Conservation (phyloP, 2,797 vertebrate species). For the Sphenopsis melanotis region DNA sequence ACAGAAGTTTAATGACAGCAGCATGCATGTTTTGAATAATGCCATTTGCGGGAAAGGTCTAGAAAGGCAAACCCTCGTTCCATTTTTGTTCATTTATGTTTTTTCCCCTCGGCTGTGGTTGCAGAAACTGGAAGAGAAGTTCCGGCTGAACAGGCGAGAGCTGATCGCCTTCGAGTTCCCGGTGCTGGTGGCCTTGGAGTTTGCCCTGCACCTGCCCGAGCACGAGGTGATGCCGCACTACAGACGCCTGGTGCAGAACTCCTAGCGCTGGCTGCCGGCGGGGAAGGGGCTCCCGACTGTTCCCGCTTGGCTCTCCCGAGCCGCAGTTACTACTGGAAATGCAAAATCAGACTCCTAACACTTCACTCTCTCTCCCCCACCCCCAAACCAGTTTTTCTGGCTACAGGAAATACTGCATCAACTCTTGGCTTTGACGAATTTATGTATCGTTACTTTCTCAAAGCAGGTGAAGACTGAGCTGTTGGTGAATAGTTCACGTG, state of each 20-base stretch:
- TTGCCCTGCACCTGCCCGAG: slow-evolving; percentile 94
- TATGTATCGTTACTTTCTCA: neutral
- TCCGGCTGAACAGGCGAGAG: slow-evolving; percentile 94
- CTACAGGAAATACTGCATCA: neutral
- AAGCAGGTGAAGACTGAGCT: slow-evolving; percentile 6
- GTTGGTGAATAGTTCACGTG: neutral
- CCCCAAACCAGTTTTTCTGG: neutral
- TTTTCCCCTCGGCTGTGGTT: neutral
- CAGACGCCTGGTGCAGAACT: slow-evolving; percentile 92
- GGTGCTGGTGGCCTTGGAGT: slow-evolving; percentile 95
- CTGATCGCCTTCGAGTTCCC: slow-evolving; percentile 98
- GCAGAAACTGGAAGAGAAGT: slow-evolving; percentile 93
- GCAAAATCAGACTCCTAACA: slow-evolving; percentile 64
- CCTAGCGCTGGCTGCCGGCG: slow-evolving; percentile 84
- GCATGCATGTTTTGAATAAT: fast-evolving
- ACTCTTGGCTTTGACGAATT: neutral
- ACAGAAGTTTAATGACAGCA: neutral
- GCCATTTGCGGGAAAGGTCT: neutral
- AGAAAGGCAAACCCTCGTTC: neutral
- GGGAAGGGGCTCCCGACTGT: slow-evolving; percentile 53
- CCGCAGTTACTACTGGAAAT: slow-evolving; percentile 68
- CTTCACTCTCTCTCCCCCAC: neutral
- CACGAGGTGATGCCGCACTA: slow-evolving; percentile 98
- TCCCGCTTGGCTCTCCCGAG: slow-evolving; percentile 6
- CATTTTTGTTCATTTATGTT: neutral